Evolutionary conservation across 2,113 vertebrate genomes (phyloP), one percentile per base, ranked within the genome.

Genomic region (Hassar affinis): DNA sequence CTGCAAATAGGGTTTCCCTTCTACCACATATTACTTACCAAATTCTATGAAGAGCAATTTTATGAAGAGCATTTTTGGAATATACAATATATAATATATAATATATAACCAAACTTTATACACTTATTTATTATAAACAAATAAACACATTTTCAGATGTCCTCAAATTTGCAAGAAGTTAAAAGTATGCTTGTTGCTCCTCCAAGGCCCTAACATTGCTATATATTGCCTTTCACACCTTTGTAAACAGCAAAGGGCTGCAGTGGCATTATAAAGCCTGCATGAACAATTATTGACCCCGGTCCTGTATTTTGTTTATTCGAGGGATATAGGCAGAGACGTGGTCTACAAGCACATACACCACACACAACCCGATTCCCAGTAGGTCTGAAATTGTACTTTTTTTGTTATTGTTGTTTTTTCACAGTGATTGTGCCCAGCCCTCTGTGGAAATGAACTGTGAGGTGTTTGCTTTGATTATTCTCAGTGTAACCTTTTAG

Each of bases 401-500:
- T 62, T 77, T 83, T 42, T 15, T 56, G 7, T 35, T 20, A 1
- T 71, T 49, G n/a, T 61, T 82, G 42, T 52, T 79, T 42, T 84
- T 71, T 54, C 62, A 47, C 25, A 47, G 62, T 84, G 52, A 71
- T 33, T 69, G n/a, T 52, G 49, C 30, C 52, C 42, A 14, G 64
- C 54, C 20, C 64, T 79, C 77, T 61, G 64, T 72, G 62, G 30
- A 69, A 79, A 80, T 59, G 38, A 66, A 72, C 64, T 47, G 72
- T 71, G 51, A 25, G 83, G 83, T 30, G 7, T 84, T 79, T 71
- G 71, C 76, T 62, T 82, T 84, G 52, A 79, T 84, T 74, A 74
- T 84, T 84, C 77, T 52, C n/a, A 74, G 42, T 72, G 35, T 80
- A 83, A 83, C 77, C 81, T 83, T 86, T 86, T 56, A 66, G 85